phyloP scores from a whole-genome alignment of 2,888 invertebrate species.

The Callimorpha dominula region DNA sequence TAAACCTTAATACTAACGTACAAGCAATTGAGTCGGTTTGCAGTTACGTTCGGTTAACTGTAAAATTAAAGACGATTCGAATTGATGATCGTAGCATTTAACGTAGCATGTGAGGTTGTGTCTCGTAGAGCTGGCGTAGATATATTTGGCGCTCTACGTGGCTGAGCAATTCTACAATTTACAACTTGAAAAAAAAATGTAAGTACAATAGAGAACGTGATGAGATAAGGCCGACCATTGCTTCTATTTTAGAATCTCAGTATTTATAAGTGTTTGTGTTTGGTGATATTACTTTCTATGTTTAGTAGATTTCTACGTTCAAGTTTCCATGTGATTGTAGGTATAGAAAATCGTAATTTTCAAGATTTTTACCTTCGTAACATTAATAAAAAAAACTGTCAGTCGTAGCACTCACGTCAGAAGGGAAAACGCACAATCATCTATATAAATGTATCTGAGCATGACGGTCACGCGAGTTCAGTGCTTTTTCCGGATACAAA shows the following conservation, averaged over 20 bases:
- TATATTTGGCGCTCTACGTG: constrained; percentile 2
- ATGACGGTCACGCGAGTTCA: too few species aligned
- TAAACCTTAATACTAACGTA: constrained; percentile 10
- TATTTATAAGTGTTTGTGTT: background rate
- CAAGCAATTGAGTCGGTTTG: constrained; percentile 20
- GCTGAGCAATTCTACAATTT: background rate
- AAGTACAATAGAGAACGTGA: background rate
- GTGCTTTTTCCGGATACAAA: too few species aligned
- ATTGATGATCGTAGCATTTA: constrained; percentile 17
- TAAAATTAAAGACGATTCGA: constrained; percentile 10
- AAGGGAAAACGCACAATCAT: too few species aligned
- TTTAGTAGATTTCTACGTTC: background rate
- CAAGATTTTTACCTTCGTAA: background rate
- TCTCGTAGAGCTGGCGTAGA: constrained; percentile 5
- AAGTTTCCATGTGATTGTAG: background rate
- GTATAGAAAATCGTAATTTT: background rate
- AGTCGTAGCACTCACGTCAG: too few species aligned
- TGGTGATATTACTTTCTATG: background rate
- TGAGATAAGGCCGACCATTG: background rate
- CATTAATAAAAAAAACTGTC: background rate
- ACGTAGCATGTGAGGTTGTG: constrained; percentile 9
- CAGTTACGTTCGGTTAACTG: constrained; percentile 18
- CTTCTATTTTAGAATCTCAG: background rate
- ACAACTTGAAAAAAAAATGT: background rate
- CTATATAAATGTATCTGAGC: too few species aligned